Percentiles rank a stretch among this genome's conserved stretches.
Conservation (phyloP, 2,797 vertebrate species). For the Macropus fuliginosus region DNA sequence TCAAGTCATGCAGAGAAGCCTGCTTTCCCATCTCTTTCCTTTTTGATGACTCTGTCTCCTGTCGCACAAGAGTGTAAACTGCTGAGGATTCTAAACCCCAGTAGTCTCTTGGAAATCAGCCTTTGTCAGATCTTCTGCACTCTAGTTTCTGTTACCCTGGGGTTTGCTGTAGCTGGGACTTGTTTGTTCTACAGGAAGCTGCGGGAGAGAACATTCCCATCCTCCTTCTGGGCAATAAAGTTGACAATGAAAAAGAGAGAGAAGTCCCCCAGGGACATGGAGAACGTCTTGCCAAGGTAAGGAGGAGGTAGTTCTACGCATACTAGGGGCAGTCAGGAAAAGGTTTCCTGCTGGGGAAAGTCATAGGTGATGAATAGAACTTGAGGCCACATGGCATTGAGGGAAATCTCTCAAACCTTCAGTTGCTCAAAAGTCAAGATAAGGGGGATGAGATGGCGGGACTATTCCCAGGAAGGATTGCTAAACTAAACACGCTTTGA, state of each 20-base stretch:
- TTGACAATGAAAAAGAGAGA: slow-evolving; percentile 89
- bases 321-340: neutral
- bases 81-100: neutral
- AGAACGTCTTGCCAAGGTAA: slow-evolving; percentile 92
- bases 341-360: fast-evolving
- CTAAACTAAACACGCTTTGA: neutral
- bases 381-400: neutral
- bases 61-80: neutral
- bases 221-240: slow-evolving; percentile 95
- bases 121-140: neutral
- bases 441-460: neutral
- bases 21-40: neutral
- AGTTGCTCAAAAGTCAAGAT: slow-evolving; percentile 22
- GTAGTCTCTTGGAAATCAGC: neutral
- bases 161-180: neutral
- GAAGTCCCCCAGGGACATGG: slow-evolving; percentile 88
- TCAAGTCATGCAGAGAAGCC: fast-evolving
- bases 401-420: neutral
- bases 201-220: slow-evolving; percentile 90
- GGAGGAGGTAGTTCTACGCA: neutral
- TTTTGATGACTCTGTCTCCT: neutral
- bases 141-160: neutral
- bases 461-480: neutral
- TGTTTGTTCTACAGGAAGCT: slow-evolving; percentile 87
- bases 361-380: neutral